A percentile compares a stretch with the other conserved stretches of the same genome.
Conservation (phyloP, 2,797 vertebrate species). For the Gephyroberyx darwinii region DNA sequence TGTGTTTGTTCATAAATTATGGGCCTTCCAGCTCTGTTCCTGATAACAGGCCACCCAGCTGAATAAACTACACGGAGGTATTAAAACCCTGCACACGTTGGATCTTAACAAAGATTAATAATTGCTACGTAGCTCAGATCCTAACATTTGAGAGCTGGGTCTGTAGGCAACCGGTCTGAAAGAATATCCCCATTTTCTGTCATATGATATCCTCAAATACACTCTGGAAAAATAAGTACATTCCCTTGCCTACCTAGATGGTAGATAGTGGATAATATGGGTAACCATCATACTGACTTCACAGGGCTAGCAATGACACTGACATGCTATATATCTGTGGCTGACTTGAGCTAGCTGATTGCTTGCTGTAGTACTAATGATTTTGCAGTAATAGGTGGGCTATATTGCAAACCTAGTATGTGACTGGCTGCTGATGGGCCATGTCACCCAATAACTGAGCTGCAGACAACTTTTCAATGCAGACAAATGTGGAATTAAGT, state of each 20-base stretch:
- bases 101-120: slow-evolving; percentile 37
- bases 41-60: not conserved
- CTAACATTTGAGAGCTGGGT: slow-evolving; percentile 32
- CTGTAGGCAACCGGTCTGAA: not conserved
- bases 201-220: slow-evolving; percentile 30
- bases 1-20: slow-evolving; percentile 2
- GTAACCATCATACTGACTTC: slow-evolving; percentile 22
- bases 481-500: not conserved
- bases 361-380: slow-evolving; percentile 11
- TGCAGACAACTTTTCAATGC: slow-evolving; percentile 9
- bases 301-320: slow-evolving; percentile 16
- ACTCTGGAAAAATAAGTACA: slow-evolving; percentile 15
- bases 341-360: not conserved
- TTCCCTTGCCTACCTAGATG: slow-evolving; percentile 9
- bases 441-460: not conserved
- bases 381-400: slow-evolving; percentile 32
- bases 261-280: slow-evolving; percentile 27
- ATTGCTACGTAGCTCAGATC: slow-evolving; percentile 17
- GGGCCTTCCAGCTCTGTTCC: not conserved
- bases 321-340: slow-evolving; percentile 16
- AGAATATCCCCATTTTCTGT: slow-evolving; percentile 22
- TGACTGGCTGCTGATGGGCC: slow-evolving; percentile 11
- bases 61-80: slow-evolving; percentile 7
- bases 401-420: slow-evolving; percentile 23
- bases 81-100: slow-evolving; percentile 23